These are phyloP conservation scores for Exocentrus adspersus DNA, from an alignment of 2,888 invertebrate genomes.

Conservation along the genomic window DNA sequence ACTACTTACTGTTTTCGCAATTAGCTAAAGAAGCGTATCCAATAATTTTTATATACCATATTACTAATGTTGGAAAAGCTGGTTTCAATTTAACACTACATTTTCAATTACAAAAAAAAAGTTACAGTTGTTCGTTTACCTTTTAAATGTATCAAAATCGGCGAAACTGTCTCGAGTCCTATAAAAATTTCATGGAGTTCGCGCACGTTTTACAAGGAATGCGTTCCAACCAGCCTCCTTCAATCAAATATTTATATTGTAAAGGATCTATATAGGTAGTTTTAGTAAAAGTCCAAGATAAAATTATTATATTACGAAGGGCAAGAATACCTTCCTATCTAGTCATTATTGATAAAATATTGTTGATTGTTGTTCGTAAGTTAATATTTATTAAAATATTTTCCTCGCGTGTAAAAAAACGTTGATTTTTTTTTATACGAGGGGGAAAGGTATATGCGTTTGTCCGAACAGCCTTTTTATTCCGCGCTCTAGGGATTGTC, in stretches of 20 bases:
- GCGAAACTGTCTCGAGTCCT: background rate
- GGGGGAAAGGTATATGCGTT: background rate
- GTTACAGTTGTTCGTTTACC: too few relatives aligned
- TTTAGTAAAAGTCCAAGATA: conserved; percentile 37
- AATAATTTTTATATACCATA: too few relatives aligned
- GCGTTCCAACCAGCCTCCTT: background rate
- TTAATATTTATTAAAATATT: conserved; percentile 37
- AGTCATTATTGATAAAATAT: conserved; percentile 46
- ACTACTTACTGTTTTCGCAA: too few relatives aligned
- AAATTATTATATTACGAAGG: conserved; percentile 34
- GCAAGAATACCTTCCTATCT: conserved; percentile 45
- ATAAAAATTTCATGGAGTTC: background rate
- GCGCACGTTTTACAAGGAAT: background rate
- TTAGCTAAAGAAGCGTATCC: too few relatives aligned
- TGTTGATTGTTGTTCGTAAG: conserved; percentile 44
- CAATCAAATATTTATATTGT: conserved; percentile 1
- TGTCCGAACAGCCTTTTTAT: conserved; percentile 8
- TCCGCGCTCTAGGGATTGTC: background rate
- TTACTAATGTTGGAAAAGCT: too few relatives aligned
- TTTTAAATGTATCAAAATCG: too few relatives aligned
- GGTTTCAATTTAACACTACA: too few relatives aligned
- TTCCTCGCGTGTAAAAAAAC: conserved; percentile 2
- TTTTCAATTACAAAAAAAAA: too few relatives aligned
- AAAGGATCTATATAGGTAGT: conserved; percentile 24
- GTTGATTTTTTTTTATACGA: background rate